A percentile compares a stretch with the other conserved stretches of the same genome.
Evolutionary conservation across 2,113 vertebrate genomes (phyloP).

Genomic region (Ivindomyrus marchei): DNA sequence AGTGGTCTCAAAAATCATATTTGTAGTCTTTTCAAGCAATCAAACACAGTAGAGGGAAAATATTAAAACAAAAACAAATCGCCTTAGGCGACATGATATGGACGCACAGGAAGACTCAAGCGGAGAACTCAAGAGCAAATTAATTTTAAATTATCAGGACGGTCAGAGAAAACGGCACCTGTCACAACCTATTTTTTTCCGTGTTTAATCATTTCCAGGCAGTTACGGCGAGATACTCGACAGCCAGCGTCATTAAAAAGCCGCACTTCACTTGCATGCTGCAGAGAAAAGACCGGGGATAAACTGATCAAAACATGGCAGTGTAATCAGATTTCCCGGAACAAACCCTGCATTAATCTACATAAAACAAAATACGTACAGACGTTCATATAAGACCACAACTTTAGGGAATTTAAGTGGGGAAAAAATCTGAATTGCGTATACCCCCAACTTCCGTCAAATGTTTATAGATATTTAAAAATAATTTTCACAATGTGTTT

Average conservation of each 20-base stretch:
- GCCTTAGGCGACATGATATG: conserved; percentile 43
- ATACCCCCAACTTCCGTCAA: neutral
- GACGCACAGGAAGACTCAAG: conserved; percentile 40
- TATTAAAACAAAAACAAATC: conserved; percentile 45
- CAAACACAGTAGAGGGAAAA: conserved; percentile 12
- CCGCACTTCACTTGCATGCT: conserved; percentile 26
- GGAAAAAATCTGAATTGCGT: neutral
- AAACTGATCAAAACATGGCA: conserved; percentile 39
- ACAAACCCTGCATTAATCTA: conserved; percentile 34
- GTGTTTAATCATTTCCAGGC: conserved; percentile 42
- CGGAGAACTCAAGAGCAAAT: conserved; percentile 43
- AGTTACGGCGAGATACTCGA: conserved; percentile 33
- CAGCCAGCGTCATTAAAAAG: conserved; percentile 21
- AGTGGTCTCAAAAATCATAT: conserved; percentile 23
- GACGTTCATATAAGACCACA: conserved; percentile 43
- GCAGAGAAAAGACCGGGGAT: conserved; percentile 21
- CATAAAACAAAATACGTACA: conserved; percentile 45
- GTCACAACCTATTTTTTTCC: conserved; percentile 54
- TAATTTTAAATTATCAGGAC: conserved; percentile 48
- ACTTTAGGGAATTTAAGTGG: conserved; percentile 33
- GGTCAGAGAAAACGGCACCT: conserved; percentile 53
- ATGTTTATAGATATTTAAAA: neutral
- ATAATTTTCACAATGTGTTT: neutral
- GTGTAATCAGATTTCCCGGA: conserved; percentile 49
- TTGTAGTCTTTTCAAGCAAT: conserved; percentile 31